Conservation (phyloP, 2,797 vertebrate genomes). For the Ctenopoma kingsleyae region DNA sequence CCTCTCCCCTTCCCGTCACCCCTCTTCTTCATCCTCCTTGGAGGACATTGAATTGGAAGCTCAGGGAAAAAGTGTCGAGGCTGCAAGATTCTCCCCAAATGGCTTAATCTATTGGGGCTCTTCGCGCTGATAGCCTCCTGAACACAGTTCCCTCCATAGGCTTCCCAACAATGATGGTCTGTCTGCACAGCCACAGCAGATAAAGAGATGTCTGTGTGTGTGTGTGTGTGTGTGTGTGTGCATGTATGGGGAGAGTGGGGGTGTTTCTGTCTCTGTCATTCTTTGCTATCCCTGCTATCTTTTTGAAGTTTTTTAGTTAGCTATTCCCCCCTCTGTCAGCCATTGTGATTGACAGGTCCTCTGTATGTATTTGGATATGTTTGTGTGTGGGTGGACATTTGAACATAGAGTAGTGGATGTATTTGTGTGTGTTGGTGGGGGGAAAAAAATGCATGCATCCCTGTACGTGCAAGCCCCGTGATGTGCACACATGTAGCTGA, state of each 20-base stretch:
- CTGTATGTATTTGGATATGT: conserved; percentile 48
- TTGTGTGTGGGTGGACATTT: conserved; percentile 50
- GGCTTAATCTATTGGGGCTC: conserved; percentile 78
- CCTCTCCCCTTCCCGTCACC: conserved; percentile 31
- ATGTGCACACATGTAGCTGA: conserved; percentile 9
- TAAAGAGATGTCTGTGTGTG: conserved; percentile 65
- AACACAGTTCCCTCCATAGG: conserved; percentile 57
- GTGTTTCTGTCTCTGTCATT: conserved; percentile 47
- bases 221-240: conserved; percentile 32
- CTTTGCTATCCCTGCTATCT: conserved; percentile 50
- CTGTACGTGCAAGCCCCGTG: neutral
- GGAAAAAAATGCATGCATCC: conserved; percentile 5
- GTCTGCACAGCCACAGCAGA: conserved; percentile 65
- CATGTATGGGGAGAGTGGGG: neutral
- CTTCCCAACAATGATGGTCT: conserved; percentile 68
- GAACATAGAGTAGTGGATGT: conserved; percentile 27
- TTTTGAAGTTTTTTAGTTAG: conserved; percentile 53
- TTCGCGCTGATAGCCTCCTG: conserved; percentile 72
- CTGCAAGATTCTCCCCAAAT: conserved; percentile 78
- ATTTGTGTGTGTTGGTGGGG: conserved; percentile 12
- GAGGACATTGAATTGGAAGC: conserved; percentile 73
- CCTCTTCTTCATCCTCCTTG: conserved; percentile 54
- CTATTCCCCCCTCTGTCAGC: conserved; percentile 38
- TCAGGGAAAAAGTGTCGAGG: conserved; percentile 77
- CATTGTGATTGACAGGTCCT: conserved; percentile 63